A percentile compares a stretch with the other conserved stretches of the same genome.
Evolutionary conservation across 2,888 invertebrate species (phyloP).

Genomic region (Scaptomyza caliginosa): DNA sequence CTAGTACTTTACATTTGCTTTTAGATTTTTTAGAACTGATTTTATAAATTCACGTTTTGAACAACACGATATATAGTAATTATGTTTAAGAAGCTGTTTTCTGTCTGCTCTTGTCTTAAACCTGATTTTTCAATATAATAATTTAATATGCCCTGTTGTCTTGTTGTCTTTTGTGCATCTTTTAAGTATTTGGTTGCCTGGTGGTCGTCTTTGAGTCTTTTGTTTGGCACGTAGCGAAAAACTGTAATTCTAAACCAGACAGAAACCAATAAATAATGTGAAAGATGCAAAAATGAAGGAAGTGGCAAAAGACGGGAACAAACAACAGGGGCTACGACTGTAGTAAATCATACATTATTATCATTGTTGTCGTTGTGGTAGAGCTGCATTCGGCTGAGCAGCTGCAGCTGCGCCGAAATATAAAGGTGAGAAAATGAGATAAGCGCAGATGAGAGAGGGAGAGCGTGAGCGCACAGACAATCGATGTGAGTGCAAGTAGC

Average conservation of each 20-base stretch:
- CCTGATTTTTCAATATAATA: constrained; percentile 30
- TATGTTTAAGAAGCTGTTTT: background rate
- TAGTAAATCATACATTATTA: constrained; percentile 20
- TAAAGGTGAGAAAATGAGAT: constrained; percentile 30
- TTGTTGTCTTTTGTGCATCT: constrained; percentile 5
- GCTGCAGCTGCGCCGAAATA: constrained; percentile 46
- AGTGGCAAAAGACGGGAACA: constrained; percentile 8
- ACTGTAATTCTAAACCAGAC: constrained; percentile 75
- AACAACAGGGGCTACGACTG: constrained; percentile 19
- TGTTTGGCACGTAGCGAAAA: constrained; percentile 68
- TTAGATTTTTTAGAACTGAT: no score
- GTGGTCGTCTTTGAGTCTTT: constrained; percentile 53
- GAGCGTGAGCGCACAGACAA: constrained; percentile 6
- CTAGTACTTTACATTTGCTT: no score
- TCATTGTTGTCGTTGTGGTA: constrained; percentile 3
- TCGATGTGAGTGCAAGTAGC: constrained; percentile 30
- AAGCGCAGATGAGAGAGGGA: constrained; percentile 4
- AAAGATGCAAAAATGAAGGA: constrained; percentile 45
- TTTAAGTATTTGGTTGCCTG: constrained; percentile 13
- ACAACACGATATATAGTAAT: background rate
- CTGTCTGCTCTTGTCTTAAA: constrained; percentile 4
- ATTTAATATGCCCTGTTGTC: constrained; percentile 24
- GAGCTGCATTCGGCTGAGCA: constrained; percentile 13
- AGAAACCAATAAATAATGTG: constrained; percentile 48
- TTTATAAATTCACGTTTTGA: no score